Conservation (phyloP, 2,797 vertebrate species). For the Pelochelys cantorii region DNA sequence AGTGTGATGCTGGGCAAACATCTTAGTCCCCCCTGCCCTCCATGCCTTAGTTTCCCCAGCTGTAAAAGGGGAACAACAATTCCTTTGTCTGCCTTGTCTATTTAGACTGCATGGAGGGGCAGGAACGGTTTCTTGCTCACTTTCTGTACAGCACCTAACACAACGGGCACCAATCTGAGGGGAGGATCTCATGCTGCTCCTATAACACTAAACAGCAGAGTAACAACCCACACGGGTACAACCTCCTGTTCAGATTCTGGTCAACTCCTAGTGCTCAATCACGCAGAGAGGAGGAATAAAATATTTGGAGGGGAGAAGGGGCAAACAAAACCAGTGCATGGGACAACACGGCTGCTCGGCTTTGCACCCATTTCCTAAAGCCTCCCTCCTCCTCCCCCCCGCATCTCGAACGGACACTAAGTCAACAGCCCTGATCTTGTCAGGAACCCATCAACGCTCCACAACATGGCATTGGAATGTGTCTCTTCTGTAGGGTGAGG, state of each 20-base stretch:
- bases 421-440: background rate
- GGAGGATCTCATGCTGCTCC: background rate
- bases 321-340: background rate
- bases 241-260: background rate
- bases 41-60: background rate
- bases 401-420: background rate
- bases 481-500: background rate
- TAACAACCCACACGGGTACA: background rate
- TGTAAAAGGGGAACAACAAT: background rate
- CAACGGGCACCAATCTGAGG: background rate
- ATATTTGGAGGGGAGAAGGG: background rate
- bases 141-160: background rate
- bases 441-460: slow-evolving; percentile 32
- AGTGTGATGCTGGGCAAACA: background rate
- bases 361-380: background rate
- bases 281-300: background rate
- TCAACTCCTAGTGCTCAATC: background rate
- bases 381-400: rapidly evolving
- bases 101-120: background rate
- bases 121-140: background rate
- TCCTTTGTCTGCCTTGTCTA: background rate
- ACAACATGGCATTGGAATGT: background rate
- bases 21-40: background rate
- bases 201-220: background rate
- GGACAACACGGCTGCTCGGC: background rate